phyloP scores from a whole-genome alignment of 1,140 invertebrate species.

The Papilio glaucus region DNA sequence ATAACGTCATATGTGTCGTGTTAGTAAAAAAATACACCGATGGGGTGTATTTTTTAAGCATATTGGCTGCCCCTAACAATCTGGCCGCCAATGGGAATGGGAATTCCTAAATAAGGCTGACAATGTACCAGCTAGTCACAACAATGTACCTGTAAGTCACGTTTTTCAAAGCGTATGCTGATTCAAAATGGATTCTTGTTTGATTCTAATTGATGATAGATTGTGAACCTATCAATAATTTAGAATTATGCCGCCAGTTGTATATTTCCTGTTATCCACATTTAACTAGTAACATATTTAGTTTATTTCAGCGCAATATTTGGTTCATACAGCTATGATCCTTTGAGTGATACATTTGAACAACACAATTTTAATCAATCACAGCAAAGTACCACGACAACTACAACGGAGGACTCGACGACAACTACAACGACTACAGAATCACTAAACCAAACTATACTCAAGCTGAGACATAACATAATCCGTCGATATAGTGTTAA shows the following conservation, averaged over 20 bases:
- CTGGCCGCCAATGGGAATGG: no score
- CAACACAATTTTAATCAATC: conserved; percentile 16
- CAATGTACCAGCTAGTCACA: no score
- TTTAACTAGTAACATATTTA: neutral
- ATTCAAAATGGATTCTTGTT: no score
- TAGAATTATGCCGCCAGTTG: neutral
- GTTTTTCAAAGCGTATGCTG: no score
- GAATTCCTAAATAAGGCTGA: no score
- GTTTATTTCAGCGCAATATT: conserved; percentile 60
- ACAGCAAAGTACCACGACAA: neutral
- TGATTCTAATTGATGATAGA: neutral
- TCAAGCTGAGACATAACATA: neutral
- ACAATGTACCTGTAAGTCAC: no score
- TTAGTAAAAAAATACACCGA: no score
- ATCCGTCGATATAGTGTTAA: conserved; percentile 1
- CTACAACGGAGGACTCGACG: conserved; percentile 20
- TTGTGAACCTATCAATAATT: neutral
- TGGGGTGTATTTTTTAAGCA: no score
- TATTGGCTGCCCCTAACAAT: no score
- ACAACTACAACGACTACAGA: conserved; percentile 2
- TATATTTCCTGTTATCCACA: neutral
- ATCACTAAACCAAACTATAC: neutral
- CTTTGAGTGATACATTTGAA: conserved; percentile 51
- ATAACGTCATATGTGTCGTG: no score
- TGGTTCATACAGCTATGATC: conserved; percentile 63